Percentiles rank a stretch among this genome's conserved stretches.
These are phyloP conservation scores for Plodia interpunctella DNA, from an alignment of 1,140 invertebrate genomes.

Conservation along the genomic window DNA sequence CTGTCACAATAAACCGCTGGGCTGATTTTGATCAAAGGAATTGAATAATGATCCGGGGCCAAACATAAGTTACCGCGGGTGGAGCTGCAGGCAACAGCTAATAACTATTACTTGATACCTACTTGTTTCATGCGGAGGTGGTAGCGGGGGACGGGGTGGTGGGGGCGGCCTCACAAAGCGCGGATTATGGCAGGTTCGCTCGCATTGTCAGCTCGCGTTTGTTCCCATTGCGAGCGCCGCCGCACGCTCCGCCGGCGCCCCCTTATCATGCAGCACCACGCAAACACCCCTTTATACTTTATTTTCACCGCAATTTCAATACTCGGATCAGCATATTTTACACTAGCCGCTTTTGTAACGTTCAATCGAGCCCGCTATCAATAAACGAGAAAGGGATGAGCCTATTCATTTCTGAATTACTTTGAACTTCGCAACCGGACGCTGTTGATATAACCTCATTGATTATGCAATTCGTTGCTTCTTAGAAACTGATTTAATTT, in stretches of 20 bases:
- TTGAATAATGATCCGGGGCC: too few relatives aligned
- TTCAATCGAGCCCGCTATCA: slow-evolving; percentile 51
- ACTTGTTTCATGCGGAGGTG: not conserved
- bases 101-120: too few relatives aligned
- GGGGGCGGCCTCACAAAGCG: slow-evolving; percentile 40
- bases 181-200: slow-evolving; percentile 59
- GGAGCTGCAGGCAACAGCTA: too few relatives aligned
- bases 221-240: slow-evolving; percentile 47
- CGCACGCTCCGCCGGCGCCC: slow-evolving; percentile 52
- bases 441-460: slow-evolving; percentile 7
- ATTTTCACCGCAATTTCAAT: slow-evolving; percentile 57
- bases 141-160: slow-evolving; percentile 24
- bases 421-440: slow-evolving; percentile 3
- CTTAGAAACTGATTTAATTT: slow-evolving; percentile 3
- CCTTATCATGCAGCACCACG: slow-evolving; percentile 53
- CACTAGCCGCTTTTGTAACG: slow-evolving; percentile 42
- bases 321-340: slow-evolving; percentile 69
- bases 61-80: too few relatives aligned
- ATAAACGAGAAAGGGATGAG: slow-evolving; percentile 45
- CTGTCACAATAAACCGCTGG: too few relatives aligned
- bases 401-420: slow-evolving; percentile 15
- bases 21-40: too few relatives aligned
- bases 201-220: slow-evolving; percentile 32
- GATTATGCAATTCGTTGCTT: slow-evolving; percentile 21
- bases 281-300: slow-evolving; percentile 54